A percentile compares a stretch with the other conserved stretches of the same genome.
phyloP scores from a whole-genome alignment of 2,113 vertebrate genomes.

The Otis tarda region DNA sequence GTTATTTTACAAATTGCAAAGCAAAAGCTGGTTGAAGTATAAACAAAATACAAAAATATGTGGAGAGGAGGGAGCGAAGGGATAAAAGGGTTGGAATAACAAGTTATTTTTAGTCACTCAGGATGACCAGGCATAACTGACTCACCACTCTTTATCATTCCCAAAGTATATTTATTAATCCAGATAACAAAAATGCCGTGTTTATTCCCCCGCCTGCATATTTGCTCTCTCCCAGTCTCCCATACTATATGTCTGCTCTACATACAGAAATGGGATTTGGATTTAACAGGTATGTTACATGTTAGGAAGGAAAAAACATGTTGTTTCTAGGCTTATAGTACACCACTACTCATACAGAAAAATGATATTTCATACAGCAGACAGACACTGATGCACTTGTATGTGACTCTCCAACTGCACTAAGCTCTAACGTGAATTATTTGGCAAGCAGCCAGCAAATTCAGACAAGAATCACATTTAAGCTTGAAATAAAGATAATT shows the following conservation, averaged over 20 bases:
- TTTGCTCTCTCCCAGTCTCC: background rate
- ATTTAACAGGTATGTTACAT: background rate
- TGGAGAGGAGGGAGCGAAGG: background rate
- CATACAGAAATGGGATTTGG: background rate
- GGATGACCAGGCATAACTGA: constrained; percentile 58
- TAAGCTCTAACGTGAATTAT: background rate
- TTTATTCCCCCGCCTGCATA: background rate
- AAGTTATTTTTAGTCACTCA: constrained; percentile 56
- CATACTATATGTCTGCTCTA: background rate
- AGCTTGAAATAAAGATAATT: background rate
- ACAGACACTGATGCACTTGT: background rate
- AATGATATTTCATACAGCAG: background rate
- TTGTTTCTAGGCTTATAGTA: background rate
- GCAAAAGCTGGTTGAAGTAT: background rate
- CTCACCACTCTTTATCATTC: constrained; percentile 36
- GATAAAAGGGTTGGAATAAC: constrained; percentile 58
- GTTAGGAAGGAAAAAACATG: background rate
- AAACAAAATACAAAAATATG: constrained; percentile 56
- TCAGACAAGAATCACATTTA: background rate
- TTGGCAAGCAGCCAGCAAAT: background rate
- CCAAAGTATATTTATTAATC: constrained; percentile 25
- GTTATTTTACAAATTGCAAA: constrained; percentile 24
- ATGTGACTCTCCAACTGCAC: background rate
- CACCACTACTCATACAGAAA: background rate
- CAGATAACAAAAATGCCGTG: background rate